These are phyloP conservation scores for Creontiades dilutus DNA, from an alignment of 2,888 invertebrate species.

Conservation along the genomic window DNA sequence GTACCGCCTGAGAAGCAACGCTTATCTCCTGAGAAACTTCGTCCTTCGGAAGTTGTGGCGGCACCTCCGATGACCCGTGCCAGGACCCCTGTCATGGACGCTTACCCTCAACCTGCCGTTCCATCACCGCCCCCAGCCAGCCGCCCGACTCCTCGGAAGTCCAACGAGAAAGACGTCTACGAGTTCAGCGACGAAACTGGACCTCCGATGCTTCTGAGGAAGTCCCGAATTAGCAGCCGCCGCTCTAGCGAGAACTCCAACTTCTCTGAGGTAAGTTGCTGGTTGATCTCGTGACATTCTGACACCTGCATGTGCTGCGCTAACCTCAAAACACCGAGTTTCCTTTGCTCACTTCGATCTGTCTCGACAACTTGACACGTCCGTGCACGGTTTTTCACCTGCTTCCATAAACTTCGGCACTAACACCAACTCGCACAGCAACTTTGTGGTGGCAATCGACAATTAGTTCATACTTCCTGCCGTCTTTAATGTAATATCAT, in stretches of 20 bases:
- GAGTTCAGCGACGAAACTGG: slow-evolving; percentile 79
- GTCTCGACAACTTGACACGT: background rate
- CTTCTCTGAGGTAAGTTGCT: slow-evolving; percentile 67
- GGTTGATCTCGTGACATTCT: slow-evolving; percentile 34
- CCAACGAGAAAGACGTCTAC: slow-evolving; percentile 79
- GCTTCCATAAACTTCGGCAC: background rate
- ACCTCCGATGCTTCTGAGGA: slow-evolving; percentile 76
- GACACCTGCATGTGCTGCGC: slow-evolving; percentile 1
- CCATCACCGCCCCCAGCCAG: background rate
- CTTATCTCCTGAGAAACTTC: background rate
- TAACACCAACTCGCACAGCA: too few relatives aligned
- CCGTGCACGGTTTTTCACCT: background rate
- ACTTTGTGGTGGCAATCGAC: too few relatives aligned
- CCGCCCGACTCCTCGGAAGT: background rate
- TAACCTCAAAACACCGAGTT: slow-evolving; percentile 37
- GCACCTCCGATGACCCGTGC: background rate
- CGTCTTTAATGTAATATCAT: too few relatives aligned
- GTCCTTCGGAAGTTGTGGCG: background rate
- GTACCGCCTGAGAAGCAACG: background rate
- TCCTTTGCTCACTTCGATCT: background rate
- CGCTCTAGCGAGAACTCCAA: slow-evolving; percentile 76
- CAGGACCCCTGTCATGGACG: background rate
- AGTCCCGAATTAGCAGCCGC: slow-evolving; percentile 76
- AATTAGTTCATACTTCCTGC: too few relatives aligned
- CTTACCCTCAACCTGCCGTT: background rate